phyloP scores from a whole-genome alignment of 2,113 vertebrate genomes.

The Zapornia atra region DNA sequence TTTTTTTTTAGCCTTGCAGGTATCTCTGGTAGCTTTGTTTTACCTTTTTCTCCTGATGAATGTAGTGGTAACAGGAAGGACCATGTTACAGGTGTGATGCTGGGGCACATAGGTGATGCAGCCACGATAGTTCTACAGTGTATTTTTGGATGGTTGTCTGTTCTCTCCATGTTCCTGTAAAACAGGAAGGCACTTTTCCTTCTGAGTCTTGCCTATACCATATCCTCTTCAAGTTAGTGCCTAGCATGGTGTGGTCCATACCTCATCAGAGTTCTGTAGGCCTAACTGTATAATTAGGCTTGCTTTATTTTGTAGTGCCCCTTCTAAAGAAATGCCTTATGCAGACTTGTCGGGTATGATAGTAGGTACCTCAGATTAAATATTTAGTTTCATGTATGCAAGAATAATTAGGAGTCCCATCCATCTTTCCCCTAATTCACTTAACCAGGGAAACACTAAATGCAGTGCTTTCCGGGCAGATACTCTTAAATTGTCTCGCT shows the following conservation, averaged over 20 bases:
- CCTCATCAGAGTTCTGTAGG: background rate
- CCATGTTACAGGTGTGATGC: background rate
- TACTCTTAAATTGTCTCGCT: background rate
- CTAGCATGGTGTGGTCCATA: background rate
- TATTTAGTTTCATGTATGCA: too few species aligned
- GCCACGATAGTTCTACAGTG: rapidly evolving
- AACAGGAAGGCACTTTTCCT: background rate
- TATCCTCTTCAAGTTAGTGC: background rate
- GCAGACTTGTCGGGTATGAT: rapidly evolving
- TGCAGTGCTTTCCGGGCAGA: background rate
- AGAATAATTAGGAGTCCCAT: background rate
- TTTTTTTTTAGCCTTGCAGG: background rate
- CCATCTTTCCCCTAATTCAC: background rate
- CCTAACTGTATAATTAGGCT: background rate
- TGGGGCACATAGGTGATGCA: background rate
- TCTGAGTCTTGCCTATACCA: background rate
- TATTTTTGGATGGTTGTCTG: background rate
- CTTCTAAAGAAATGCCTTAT: background rate
- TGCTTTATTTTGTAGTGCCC: background rate
- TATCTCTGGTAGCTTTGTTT: background rate
- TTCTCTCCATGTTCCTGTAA: background rate
- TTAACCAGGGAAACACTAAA: background rate
- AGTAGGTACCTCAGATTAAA: background rate
- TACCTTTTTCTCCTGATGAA: background rate
- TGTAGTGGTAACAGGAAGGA: background rate